phyloP scores from a whole-genome alignment of 2,113 vertebrate genomes.

The Coryphaenoides rupestris region DNA sequence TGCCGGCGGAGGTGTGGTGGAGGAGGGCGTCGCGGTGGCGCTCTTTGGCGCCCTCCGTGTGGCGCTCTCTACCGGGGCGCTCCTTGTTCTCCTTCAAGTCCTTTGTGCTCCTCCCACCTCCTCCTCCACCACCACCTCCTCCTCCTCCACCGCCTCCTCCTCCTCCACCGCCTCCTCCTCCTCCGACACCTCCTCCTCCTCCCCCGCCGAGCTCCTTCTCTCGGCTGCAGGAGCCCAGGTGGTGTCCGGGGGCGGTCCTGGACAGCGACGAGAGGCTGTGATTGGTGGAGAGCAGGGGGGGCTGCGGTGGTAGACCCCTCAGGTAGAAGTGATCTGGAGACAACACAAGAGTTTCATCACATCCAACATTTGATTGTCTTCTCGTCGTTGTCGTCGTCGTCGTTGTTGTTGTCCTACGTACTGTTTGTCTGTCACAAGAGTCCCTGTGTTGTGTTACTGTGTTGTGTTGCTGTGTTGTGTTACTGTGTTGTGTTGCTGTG shows the following conservation, averaged over 20 bases:
- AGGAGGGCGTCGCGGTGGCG: constrained; percentile 58
- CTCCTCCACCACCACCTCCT: constrained; percentile 16
- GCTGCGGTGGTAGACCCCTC: constrained; percentile 88
- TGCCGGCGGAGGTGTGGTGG: constrained; percentile 58
- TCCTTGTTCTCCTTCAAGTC: constrained; percentile 82
- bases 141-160: constrained; percentile 73
- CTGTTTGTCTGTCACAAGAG: too few species aligned
- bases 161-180: constrained; percentile 74
- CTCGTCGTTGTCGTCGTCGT: too few species aligned
- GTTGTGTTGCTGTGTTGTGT: too few species aligned
- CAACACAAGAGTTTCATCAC: constrained; percentile 6
- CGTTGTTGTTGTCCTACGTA: too few species aligned
- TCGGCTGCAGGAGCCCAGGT: constrained; percentile 81
- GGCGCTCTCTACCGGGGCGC: constrained; percentile 69
- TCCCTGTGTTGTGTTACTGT: too few species aligned
- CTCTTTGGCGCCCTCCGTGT: constrained; percentile 74
- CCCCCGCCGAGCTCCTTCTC: constrained; percentile 78
- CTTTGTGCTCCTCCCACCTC: constrained; percentile 75
- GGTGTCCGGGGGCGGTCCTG: constrained; percentile 77
- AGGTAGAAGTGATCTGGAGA: constrained; percentile 92
- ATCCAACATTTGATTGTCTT: too few species aligned
- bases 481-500: too few species aligned
- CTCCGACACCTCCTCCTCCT: constrained; percentile 60
- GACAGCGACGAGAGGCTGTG: constrained; percentile 84
- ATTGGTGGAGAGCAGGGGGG: constrained; percentile 83